Percentiles rank a stretch among this genome's conserved stretches.
These are phyloP conservation scores for Acanthornis magna DNA, from an alignment of 2,797 vertebrate species.

Conservation along the genomic window DNA sequence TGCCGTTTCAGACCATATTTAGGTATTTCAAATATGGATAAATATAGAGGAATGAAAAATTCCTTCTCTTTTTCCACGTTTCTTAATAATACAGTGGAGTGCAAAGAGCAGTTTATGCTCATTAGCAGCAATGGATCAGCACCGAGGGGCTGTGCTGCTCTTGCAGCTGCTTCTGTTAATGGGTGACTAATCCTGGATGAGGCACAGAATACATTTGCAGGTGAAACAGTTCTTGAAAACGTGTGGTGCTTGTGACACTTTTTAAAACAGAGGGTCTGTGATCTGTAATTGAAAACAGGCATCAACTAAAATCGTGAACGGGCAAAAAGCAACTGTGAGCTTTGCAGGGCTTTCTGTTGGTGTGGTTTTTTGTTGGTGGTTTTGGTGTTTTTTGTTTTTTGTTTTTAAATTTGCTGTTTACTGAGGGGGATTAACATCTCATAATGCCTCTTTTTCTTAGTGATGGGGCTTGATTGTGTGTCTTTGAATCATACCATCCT, in stretches of 20 bases:
- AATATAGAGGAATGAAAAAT: not conserved
- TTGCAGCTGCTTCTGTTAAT: not conserved
- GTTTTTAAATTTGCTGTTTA: not conserved
- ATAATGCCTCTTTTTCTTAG: not conserved
- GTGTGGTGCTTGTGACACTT: not conserved
- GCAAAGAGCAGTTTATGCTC: not conserved
- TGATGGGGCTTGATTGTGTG: not conserved
- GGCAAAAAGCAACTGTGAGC: not conserved
- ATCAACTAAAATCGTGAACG: not conserved
- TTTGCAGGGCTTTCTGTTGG: not conserved
- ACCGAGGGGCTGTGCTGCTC: not conserved
- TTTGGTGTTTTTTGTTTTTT: fast-evolving
- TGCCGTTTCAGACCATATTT: not conserved
- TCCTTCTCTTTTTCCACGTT: not conserved
- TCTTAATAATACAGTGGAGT: not conserved
- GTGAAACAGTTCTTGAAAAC: not conserved
- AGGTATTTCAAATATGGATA: not conserved
- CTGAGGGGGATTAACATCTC: not conserved
- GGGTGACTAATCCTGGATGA: not conserved
- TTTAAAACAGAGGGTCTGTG: not conserved
- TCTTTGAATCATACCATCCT: not conserved
- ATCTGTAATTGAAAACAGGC: not conserved
- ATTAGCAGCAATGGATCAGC: not conserved
- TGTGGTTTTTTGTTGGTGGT: too few relatives aligned
- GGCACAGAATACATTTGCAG: not conserved